phyloP scores from a whole-genome alignment of 1,140 invertebrate species.

The Ericerus pela region DNA sequence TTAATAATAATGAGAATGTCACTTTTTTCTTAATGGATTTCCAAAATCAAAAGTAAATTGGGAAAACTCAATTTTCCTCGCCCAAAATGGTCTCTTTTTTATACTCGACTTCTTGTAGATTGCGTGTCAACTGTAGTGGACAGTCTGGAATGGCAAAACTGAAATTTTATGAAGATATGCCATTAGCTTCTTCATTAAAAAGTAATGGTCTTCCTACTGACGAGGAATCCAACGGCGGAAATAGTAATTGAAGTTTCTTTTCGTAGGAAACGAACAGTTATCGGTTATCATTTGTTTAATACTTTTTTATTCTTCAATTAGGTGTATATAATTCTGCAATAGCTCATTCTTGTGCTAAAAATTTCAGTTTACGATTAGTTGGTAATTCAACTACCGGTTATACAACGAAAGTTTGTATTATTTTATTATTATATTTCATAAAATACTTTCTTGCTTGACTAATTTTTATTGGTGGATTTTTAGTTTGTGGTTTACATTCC shows the following conservation, averaged over 20 bases:
- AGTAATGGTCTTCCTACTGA: no score
- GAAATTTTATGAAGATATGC: background rate
- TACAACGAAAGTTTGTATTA: background rate
- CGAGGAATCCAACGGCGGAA: no score
- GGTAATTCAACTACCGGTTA: background rate
- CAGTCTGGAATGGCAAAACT: background rate
- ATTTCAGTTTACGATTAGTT: background rate
- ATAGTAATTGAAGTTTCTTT: no score
- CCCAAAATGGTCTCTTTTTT: background rate
- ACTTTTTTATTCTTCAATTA: background rate
- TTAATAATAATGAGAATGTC: background rate
- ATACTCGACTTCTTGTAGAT: background rate
- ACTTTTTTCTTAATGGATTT: background rate
- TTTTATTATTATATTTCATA: background rate
- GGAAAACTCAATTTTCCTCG: background rate
- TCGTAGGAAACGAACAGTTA: no score
- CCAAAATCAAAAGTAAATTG: background rate
- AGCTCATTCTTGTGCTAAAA: slow-evolving; percentile 2
- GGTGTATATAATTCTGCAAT: background rate
- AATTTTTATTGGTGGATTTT: background rate
- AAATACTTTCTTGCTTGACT: background rate
- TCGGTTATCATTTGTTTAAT: no score
- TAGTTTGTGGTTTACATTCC: slow-evolving; percentile 65
- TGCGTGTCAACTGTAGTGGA: no score
- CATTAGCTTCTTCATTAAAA: background rate